Conservation (phyloP, 2,113 vertebrate genomes). For the Oncorhynchus tshawytscha region DNA sequence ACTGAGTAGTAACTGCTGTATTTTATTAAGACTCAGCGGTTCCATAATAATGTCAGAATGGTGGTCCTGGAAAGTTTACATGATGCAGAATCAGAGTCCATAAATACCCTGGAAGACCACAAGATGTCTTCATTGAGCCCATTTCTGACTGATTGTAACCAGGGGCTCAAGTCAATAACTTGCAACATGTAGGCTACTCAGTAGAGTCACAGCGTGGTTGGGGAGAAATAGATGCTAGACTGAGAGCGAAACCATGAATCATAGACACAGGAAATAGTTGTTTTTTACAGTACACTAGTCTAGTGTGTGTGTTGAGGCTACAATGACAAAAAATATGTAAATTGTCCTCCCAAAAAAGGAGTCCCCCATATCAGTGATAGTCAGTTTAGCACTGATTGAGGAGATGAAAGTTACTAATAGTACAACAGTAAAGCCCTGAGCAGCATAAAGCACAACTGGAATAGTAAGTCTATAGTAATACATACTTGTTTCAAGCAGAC, state of each 20-base stretch:
- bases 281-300: background rate
- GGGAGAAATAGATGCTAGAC: background rate
- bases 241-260: background rate
- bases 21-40: too few species aligned
- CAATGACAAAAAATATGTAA: too few species aligned
- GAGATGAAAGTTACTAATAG: background rate
- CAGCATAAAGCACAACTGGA: background rate
- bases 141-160: background rate
- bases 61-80: too few species aligned
- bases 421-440: background rate
- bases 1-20: too few species aligned
- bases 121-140: conserved; percentile 11
- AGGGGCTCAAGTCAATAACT: too few species aligned
- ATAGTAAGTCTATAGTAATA: background rate
- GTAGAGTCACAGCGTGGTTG: background rate
- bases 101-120: conserved; percentile 15
- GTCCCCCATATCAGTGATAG: background rate
- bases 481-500: too few species aligned
- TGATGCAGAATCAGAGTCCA: background rate
- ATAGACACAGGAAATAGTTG: background rate
- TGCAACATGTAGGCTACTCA: background rate
- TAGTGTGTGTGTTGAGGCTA: too few species aligned
- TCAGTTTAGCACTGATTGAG: background rate
- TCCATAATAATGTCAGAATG: too few species aligned
- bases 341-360: too few species aligned